Evolutionary conservation across 2,888 invertebrate species (phyloP), one percentile per base, ranked within the genome.

Genomic region (Pachydiplax longipennis): DNA sequence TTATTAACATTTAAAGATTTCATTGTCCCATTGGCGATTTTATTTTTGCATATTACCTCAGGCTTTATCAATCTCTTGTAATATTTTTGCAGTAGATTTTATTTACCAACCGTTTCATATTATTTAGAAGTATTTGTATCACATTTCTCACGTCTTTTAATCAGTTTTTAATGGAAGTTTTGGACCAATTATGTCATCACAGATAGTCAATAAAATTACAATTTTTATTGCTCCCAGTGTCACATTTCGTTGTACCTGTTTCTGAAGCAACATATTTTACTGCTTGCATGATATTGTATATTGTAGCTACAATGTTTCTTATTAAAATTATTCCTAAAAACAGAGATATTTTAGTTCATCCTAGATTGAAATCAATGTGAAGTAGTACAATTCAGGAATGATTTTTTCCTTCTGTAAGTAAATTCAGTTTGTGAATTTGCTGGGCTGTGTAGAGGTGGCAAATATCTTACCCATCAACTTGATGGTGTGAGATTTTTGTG

Each of bases 1-100:
- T 97, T 93, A 93, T 97, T 90, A 95, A 96, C 93, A 92, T 95
- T 91, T 95, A 93, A 94, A 73, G 37, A 81, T 90, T 81, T 58
- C 40, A 80, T 37, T 18, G 80, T 31, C 48, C 53, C 35, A 80
- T 80, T 48, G 31, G 53, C 90, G 44, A 44, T 90, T 90, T 37
- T 80, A 31, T 44, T 90, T 90, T 80, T 90, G 80, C 90, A 48
- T 90, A n/a, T 80, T 90, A 80, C 90, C 73, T 90, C 80, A 80
- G 25, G 73, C 80, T 90, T 90, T 48, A 53, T 90, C 90, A 90
- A 73, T 80, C 81, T 87, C 61, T 83, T 82, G 58, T 58, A 58
- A 58, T 35, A 58, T 83, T 83, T n/a, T 83, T 65, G 37, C 58
- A 12, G 37, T 87, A 65, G 61, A 61, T 58, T 61, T 87, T 87